phyloP scores from a whole-genome alignment of 2,888 invertebrate genomes.

The Sialis lutaria region DNA sequence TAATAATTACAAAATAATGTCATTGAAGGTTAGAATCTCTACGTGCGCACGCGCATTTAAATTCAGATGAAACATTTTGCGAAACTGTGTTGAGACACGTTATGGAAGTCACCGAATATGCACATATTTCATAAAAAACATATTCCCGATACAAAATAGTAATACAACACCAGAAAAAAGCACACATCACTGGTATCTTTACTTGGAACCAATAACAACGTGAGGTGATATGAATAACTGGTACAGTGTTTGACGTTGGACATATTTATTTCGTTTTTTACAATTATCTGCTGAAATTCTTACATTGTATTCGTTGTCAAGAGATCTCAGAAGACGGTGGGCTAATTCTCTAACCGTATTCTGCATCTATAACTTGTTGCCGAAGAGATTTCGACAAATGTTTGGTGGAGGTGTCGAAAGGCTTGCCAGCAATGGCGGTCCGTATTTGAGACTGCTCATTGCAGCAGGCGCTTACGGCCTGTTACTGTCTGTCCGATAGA shows the following conservation, averaged over 20 bases:
- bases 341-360: conserved; percentile 78
- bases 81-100: background rate
- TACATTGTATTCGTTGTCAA: conserved; percentile 97
- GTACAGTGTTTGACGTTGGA: conserved; percentile 19
- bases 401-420: conserved; percentile 4
- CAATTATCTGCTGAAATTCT: conserved; percentile 30
- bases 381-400: conserved; percentile 5
- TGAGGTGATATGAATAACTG: no score
- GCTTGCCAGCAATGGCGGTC: conserved; percentile 7
- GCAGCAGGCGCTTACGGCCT: conserved; percentile 5
- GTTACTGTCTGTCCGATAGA: conserved; percentile 6
- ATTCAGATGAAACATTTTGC: conserved; percentile 3
- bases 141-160: conserved; percentile 8
- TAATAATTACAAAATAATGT: conserved; percentile 7
- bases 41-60: conserved; percentile 7
- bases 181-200: no score
- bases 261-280: conserved; percentile 30
- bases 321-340: conserved; percentile 88
- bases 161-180: no score
- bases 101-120: conserved; percentile 5
- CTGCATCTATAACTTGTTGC: conserved; percentile 50
- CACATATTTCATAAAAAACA: conserved; percentile 19
- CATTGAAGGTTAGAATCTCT: conserved; percentile 10
- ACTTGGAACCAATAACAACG: no score
- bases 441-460: conserved; percentile 6